Base-by-base conservation (phyloP, 92 coral and sea anemone species). In the Pocillopora meandrina region DNA sequence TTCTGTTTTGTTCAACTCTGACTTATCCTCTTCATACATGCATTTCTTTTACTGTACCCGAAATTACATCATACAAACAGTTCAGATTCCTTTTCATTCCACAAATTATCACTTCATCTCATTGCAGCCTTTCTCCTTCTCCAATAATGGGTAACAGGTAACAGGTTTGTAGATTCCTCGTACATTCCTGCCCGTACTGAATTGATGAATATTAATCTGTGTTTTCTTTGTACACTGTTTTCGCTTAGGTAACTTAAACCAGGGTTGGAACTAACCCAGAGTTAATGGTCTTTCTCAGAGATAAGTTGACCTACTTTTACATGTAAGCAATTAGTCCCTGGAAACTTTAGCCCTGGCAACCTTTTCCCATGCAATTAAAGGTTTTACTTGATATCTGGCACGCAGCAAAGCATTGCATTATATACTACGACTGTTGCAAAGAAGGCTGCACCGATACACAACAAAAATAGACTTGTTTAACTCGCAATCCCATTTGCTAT, bases 1-100 rank as follows among this genome's bases (percentile, higher is more conserved):
- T 83, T 83, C 87, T 74, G 87, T 83, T 83, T 74, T 42, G 73
- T 83, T 74, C 61, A 83, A 83, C 86, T 82, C 73, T 70, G 59
- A 72, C 86, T 71, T 72, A 57, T 70, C 71, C 64, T 61, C 74
- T 56, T 60, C 63, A 76, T 84, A 31, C 42, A 74, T 26, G 31
- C 31, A 26, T 26, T 26, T 26, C 31, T 26, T 1, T 26, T 26
- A 26, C 31, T 26, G 31, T 26, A 26, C 31, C 31, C 31, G 31
- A 26, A 26, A 83, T 83, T 65, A 83, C 87, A 63, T 74, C 71
- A 62, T 83, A 83, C 55, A 83, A 82, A 80, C 87, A 74, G 63
- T 74, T 83, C 74, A 63, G 74, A 83, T 83, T 73, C 65, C 74
- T 83, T 83, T 72, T 74, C 81, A 83, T 72, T 74, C 87, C 74